A percentile compares a stretch with the other conserved stretches of the same genome.
Conservation (phyloP, 2,797 vertebrate genomes). For the Petrocephalus schoutedeni region DNA sequence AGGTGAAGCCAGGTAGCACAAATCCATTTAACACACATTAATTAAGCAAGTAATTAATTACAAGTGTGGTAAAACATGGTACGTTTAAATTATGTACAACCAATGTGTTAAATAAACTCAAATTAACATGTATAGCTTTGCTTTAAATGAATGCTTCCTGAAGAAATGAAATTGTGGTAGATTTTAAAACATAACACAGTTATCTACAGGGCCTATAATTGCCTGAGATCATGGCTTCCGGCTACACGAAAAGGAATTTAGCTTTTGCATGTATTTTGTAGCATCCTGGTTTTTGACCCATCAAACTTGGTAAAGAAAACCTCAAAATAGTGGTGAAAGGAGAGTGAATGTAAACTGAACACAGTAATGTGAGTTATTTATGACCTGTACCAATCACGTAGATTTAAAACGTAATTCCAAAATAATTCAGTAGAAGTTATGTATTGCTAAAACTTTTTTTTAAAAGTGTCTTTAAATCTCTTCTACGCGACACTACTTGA, state of each 20-base stretch:
- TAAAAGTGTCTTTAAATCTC: not conserved
- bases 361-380: not conserved
- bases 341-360: not conserved
- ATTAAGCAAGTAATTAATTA: not conserved
- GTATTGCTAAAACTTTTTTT: not conserved
- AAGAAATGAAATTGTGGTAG: not conserved
- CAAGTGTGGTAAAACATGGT: not conserved
- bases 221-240: not conserved
- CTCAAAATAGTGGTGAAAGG: not conserved
- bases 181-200: not conserved
- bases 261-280: not conserved
- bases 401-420: not conserved
- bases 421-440: not conserved
- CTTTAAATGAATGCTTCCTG: not conserved
- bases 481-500: conserved; percentile 24
- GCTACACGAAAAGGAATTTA: not conserved
- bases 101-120: not conserved
- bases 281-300: not conserved
- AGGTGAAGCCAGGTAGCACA: conserved; percentile 60
- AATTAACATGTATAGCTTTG: not conserved
- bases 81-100: not conserved
- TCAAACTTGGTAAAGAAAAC: not conserved
- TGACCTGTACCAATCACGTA: not conserved
- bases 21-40: not conserved
- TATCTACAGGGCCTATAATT: not conserved